Evolutionary conservation across 2,797 vertebrate species (phyloP).

Genomic region (Enteromius anoplus): DNA sequence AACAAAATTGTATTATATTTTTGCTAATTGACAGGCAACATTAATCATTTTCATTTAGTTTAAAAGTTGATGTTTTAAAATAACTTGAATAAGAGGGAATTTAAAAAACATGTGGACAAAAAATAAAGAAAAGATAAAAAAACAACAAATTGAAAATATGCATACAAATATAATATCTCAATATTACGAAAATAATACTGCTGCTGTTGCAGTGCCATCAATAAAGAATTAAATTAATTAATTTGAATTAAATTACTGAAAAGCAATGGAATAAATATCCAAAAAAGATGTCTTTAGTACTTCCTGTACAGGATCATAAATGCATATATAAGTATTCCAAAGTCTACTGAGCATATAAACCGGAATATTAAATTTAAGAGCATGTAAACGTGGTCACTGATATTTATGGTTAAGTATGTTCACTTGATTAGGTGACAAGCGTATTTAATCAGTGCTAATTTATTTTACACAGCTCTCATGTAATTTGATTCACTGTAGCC

Average conservation of each 20-base stretch:
- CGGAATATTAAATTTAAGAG: neutral
- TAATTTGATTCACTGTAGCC: neutral
- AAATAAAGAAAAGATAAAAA: neutral
- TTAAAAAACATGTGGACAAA: neutral
- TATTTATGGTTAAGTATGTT: neutral
- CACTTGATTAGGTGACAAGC: neutral
- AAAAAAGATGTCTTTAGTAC: neutral
- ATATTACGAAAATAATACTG: neutral
- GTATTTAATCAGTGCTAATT: conserved; percentile 1
- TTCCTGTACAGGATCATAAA: neutral
- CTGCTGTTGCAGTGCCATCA: neutral
- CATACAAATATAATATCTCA: neutral
- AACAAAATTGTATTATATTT: neutral
- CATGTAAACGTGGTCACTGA: neutral
- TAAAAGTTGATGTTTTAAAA: neutral
- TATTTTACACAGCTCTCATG: neutral
- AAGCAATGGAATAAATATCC: neutral
- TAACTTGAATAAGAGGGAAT: neutral
- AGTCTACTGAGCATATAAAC: neutral
- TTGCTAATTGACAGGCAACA: neutral
- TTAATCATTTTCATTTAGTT: neutral
- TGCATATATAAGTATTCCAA: neutral
- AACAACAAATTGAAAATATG: neutral
- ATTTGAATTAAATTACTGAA: neutral
- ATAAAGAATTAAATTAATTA: neutral